phyloP scores from a whole-genome alignment of 2,113 vertebrate genomes.

The Aplodontia rufa region DNA sequence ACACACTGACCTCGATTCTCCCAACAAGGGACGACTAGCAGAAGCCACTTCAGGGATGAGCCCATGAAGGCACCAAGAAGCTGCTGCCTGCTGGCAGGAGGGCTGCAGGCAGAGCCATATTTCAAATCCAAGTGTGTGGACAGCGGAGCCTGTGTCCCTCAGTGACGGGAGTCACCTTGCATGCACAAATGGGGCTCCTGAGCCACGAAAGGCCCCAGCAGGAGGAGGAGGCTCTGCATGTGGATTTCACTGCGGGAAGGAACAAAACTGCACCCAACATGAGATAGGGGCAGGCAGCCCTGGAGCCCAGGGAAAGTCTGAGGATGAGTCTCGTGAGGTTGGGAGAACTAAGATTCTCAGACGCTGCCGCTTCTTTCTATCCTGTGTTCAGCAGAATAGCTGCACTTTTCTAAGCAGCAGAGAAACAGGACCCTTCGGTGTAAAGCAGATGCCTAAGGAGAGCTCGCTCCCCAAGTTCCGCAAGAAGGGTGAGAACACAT shows the following conservation, averaged over 20 bases:
- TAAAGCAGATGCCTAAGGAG: constrained; percentile 62
- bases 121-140: not conserved
- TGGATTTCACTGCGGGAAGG: not conserved
- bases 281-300: accelerated
- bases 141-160: not conserved
- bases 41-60: constrained; percentile 14
- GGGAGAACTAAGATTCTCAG: constrained; percentile 57
- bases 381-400: constrained; percentile 41
- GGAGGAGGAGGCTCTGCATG: not conserved
- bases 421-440: constrained; percentile 48
- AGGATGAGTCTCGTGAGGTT: not conserved
- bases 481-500: no score
- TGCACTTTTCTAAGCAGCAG: not conserved
- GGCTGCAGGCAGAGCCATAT: not conserved
- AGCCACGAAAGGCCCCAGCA: not conserved
- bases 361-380: constrained; percentile 48
- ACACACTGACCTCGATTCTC: not conserved
- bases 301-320: not conserved
- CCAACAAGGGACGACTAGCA: not conserved
- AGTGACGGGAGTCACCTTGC: not conserved
- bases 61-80: not conserved
- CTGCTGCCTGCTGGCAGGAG: not conserved
- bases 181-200: not conserved
- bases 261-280: not conserved
- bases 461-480: not conserved